Base-by-base conservation (phyloP, 2,888 invertebrate genomes). In the Ephialtes manifestator region DNA sequence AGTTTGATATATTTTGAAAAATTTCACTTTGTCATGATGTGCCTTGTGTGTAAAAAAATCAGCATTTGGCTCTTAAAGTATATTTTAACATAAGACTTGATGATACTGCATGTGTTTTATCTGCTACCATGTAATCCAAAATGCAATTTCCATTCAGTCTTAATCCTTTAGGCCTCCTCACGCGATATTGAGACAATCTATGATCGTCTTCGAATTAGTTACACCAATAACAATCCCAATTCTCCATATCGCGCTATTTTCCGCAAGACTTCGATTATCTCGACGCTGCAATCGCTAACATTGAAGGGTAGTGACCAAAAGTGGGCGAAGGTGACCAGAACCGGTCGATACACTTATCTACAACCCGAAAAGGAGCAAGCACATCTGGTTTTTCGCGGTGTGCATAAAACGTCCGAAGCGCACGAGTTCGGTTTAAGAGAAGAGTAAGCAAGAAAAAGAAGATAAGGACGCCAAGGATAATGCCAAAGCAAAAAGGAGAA, bases 371-470 rank as follows among this genome's bases (percentile, higher is more conserved):
- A 63, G 60, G 35, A 63, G 60, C 35, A 63, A 24, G 24, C 35
- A 8, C 77, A 82, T 65, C 82, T 77, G 82, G 58, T 51, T 65
- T 63, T 65, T 77, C 70, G 77, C 77, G 72, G 77, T 77, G 55
- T 35, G 76, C 77, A 65, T 58, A 67, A 82, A 71, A 58, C 77
- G 71, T 58, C 0, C 3, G 46, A 39, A 67, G 65, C 72, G 67
- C 82, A 82, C 82, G 77, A 82, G 82, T 77, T 67, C 46, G 71
- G 53, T 43, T 39, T 11, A 31, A 20, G 75, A 75, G 77, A 77
- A 82, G 77, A 82, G 72, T 65, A 82, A 82, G 77, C 77, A 55
- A 82, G 65, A 72, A 82, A 68, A 46, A 15, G 58, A 77, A 71
- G 71, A 77, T 72, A 77, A 82, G 71, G 67, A 43, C 20, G 68